A percentile compares a stretch with the other conserved stretches of the same genome.
phyloP scores from a whole-genome alignment of 2,888 invertebrate species.

The Nephrotoma appendiculata region DNA sequence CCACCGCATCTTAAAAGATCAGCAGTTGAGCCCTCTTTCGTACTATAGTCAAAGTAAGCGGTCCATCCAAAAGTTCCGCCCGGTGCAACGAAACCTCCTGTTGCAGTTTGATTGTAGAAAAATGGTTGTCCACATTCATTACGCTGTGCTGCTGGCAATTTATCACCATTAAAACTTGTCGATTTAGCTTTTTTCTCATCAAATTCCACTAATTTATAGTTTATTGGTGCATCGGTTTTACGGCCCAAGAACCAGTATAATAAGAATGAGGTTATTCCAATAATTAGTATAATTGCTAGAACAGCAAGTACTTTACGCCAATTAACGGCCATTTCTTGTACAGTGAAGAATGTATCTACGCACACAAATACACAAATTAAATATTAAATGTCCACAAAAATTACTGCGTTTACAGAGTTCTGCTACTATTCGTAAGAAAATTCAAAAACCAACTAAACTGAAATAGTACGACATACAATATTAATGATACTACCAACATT shows the following conservation, averaged over 20 bases:
- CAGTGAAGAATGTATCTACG: background rate
- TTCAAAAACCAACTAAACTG: background rate
- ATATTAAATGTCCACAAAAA: background rate
- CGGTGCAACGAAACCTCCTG: background rate
- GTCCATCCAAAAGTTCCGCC: background rate
- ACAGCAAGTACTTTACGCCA: background rate
- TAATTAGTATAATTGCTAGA: background rate
- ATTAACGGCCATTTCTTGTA: background rate
- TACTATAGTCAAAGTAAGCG: background rate
- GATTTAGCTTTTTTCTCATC: background rate
- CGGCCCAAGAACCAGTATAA: background rate
- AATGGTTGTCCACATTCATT: background rate
- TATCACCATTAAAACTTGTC: background rate
- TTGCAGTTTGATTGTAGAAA: background rate
- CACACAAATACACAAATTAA: background rate
- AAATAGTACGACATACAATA: background rate
- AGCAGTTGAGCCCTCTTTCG: background rate
- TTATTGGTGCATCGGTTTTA: background rate
- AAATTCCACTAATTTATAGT: background rate
- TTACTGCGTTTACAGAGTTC: background rate
- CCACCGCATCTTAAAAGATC: conserved; percentile 46
- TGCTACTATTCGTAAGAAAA: background rate
- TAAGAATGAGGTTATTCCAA: background rate
- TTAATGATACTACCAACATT: background rate
- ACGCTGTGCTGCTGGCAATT: background rate